Evolutionary conservation across 2,888 invertebrate genomes (phyloP), one percentile per base, ranked within the genome.

Genomic region (Amblyteles armatorius): DNA sequence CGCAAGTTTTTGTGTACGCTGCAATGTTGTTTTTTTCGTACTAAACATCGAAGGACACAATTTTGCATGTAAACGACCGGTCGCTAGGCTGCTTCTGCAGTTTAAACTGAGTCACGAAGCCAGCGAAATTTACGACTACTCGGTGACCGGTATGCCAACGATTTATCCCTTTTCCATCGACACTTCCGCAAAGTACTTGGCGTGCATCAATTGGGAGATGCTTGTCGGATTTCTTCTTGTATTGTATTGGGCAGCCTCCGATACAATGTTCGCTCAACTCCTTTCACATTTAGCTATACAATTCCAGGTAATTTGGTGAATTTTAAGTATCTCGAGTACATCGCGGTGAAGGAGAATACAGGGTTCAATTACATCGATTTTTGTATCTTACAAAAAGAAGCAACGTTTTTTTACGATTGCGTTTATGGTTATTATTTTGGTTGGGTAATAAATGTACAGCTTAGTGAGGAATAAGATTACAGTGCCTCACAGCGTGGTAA

Each of bases 201-300:
- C 50, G 22, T 76, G 69, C 65, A 11, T 81, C 29, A 44, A 52
- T 33, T 84, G 69, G 63, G 81, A 84, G 11, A 76, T 81, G 26
- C 7, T 50, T 9, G 22, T 55, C 9, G 16, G 57, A 36, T 4
- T 67, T 22, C 40, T 29, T 26, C 48, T 77, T 6, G 81, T 29
- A 5, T 63, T 81, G 9, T 81, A 44, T n/a, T 71, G 71, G 72
- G 19, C 77, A 11, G 60, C 71, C 19, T 40, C 65, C 16, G 81
- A 84, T 22, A 65, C 73, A n/a, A 33, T 81, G 1, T 84, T 77
- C 57, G 72, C 76, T 55, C 83, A 84, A 22, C 52, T 84, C 6
- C 40, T 63, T 16, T 69, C 80, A 16, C 83, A 84, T 33, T 33
- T 52, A 3, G 22, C 19, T 19, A 79, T 83, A 26, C 74, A 83